Percentiles rank a stretch among this genome's conserved stretches.
Conservation (phyloP, 2,113 vertebrate species). For the Dolichotis patagonum region DNA sequence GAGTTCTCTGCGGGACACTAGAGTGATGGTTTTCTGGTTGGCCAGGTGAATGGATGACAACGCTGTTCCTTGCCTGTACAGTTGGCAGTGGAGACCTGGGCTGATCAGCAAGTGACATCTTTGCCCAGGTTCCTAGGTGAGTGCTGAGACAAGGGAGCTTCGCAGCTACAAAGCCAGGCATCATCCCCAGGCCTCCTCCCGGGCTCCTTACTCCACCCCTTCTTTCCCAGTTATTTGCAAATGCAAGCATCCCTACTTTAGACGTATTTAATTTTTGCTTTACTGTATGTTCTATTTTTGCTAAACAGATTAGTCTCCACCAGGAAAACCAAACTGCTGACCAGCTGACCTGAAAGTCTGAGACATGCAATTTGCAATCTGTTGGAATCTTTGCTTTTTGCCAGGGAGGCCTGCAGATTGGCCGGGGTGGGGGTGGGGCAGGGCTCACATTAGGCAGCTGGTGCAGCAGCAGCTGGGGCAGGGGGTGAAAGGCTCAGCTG, state of each 20-base stretch:
- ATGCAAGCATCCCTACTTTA: constrained; percentile 26
- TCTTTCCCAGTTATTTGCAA: constrained; percentile 40
- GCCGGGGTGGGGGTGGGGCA: neutral
- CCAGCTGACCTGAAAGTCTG: constrained; percentile 56
- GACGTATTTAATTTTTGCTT: constrained; percentile 75
- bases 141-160: neutral
- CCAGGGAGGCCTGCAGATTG: constrained; percentile 18
- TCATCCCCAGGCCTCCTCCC: neutral
- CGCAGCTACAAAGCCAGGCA: neutral
- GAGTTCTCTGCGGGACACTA: neutral
- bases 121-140: neutral
- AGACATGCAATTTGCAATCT: constrained; percentile 70
- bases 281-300: constrained; percentile 79
- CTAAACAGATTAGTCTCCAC: constrained; percentile 70
- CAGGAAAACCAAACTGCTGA: constrained; percentile 79
- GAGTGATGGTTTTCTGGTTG: neutral
- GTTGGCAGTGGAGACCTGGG: neutral
- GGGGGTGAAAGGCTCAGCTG: neutral
- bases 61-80: neutral
- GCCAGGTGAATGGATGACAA: neutral
- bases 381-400: constrained; percentile 51
- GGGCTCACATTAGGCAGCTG: constrained; percentile 44
- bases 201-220: neutral
- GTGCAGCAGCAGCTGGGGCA: neutral
- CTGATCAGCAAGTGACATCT: no score